These are phyloP conservation scores for Horisme vitalbata DNA, from an alignment of 2,888 invertebrate species.

Conservation along the genomic window DNA sequence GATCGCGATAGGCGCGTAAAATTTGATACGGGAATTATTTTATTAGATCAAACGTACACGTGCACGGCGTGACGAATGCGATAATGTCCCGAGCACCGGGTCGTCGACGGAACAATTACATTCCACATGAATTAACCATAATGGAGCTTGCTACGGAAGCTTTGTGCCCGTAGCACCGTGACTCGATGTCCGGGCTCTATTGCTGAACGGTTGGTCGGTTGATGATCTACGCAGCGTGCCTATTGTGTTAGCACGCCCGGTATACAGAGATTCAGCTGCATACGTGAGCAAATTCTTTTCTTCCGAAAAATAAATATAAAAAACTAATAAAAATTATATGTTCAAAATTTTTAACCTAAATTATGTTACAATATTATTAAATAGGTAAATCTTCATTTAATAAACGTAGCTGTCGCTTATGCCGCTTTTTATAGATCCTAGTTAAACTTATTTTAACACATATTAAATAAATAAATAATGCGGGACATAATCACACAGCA, in stretches of 20 bases:
- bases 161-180: constrained; percentile 64
- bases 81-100: constrained; percentile 67
- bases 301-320: too few relatives aligned
- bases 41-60: constrained; percentile 80
- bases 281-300: not conserved
- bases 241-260: constrained; percentile 17
- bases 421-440: too few relatives aligned
- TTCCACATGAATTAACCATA: constrained; percentile 78
- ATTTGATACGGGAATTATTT: constrained; percentile 83
- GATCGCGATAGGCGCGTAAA: constrained; percentile 80
- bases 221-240: constrained; percentile 24
- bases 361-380: too few relatives aligned
- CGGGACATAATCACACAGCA: too few relatives aligned
- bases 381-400: too few relatives aligned
- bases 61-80: constrained; percentile 80
- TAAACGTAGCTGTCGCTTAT: too few relatives aligned
- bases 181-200: constrained; percentile 63
- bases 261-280: not conserved
- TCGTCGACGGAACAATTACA: constrained; percentile 73
- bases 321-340: too few relatives aligned
- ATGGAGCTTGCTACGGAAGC: constrained; percentile 69
- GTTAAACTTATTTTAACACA: too few relatives aligned
- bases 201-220: constrained; percentile 51
- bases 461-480: too few relatives aligned
- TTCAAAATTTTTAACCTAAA: too few relatives aligned